These are phyloP conservation scores for Malthinus flaveolus DNA, from an alignment of 2,888 invertebrate species.

Conservation along the genomic window DNA sequence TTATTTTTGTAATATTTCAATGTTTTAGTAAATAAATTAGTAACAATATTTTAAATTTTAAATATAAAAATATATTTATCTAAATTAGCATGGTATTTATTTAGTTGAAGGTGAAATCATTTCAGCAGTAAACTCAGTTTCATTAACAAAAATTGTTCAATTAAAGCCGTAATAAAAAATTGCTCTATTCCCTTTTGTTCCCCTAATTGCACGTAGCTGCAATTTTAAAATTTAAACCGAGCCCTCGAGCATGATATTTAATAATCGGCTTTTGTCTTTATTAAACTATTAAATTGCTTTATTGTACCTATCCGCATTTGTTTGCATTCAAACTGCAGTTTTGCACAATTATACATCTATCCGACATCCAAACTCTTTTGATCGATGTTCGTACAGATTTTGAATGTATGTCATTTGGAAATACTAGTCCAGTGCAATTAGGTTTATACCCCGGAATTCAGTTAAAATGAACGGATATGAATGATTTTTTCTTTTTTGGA, in stretches of 20 bases:
- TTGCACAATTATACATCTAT: too few relatives aligned
- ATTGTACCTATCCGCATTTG: too few relatives aligned
- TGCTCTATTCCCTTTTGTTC: neutral
- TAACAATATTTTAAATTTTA: neutral
- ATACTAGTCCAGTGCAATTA: too few relatives aligned
- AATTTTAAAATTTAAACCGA: neutral
- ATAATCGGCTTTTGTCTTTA: neutral
- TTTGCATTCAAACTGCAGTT: too few relatives aligned
- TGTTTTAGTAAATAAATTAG: neutral
- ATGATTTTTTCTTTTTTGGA: too few relatives aligned
- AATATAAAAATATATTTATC: neutral
- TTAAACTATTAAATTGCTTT: too few relatives aligned
- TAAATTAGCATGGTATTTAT: neutral
- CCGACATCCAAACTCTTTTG: too few relatives aligned
- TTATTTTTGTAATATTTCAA: neutral
- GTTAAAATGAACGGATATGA: too few relatives aligned
- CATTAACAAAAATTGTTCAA: slow-evolving; percentile 3
- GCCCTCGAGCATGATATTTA: neutral
- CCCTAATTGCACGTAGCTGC: neutral
- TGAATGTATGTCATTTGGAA: too few relatives aligned
- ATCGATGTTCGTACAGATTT: too few relatives aligned
- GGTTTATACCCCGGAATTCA: too few relatives aligned
- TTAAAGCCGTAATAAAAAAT: neutral
- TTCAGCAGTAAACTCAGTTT: neutral
- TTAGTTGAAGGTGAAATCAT: neutral